Percentiles rank a stretch among this genome's conserved stretches.
phyloP scores from a whole-genome alignment of 2,113 vertebrate genomes.

The Poeciliopsis turrubarensis region DNA sequence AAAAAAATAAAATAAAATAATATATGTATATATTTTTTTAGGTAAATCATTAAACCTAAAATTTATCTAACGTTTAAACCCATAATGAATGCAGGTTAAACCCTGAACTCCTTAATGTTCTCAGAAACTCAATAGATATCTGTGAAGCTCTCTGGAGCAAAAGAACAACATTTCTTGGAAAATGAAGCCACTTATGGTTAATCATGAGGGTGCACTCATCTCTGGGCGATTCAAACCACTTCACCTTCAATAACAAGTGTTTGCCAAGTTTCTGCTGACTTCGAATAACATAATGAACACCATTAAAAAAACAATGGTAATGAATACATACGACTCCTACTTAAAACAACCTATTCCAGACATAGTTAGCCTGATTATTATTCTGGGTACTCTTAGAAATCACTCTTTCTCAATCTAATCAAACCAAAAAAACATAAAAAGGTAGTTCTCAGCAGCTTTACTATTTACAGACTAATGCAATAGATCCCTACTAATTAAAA shows the following conservation, averaged over 20 bases:
- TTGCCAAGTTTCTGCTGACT: neutral
- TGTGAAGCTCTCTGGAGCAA: neutral
- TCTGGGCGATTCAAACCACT: conserved; percentile 36
- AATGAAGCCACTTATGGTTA: conserved; percentile 46
- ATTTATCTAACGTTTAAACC: too few species aligned
- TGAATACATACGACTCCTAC: neutral
- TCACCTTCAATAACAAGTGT: conserved; percentile 34
- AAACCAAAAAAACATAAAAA: neutral
- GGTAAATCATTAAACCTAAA: too few species aligned
- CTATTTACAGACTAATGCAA: neutral
- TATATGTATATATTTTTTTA: too few species aligned
- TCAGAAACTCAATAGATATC: too few species aligned
- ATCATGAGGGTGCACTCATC: conserved; percentile 23
- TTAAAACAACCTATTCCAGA: neutral
- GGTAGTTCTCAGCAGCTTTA: neutral
- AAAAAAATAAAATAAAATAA: too few species aligned
- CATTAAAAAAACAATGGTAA: neutral
- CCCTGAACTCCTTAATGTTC: too few species aligned
- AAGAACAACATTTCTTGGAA: conserved; percentile 26
- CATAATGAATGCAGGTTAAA: too few species aligned
- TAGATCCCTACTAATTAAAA: neutral
- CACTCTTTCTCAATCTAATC: too few species aligned
- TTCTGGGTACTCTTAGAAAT: neutral
- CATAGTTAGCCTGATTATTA: neutral
- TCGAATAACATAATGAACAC: conserved; percentile 10